These are phyloP conservation scores for Eucidaris tribuloides DNA, from an alignment of 35 echinoderm and acorn worm species.

Conservation along the genomic window DNA sequence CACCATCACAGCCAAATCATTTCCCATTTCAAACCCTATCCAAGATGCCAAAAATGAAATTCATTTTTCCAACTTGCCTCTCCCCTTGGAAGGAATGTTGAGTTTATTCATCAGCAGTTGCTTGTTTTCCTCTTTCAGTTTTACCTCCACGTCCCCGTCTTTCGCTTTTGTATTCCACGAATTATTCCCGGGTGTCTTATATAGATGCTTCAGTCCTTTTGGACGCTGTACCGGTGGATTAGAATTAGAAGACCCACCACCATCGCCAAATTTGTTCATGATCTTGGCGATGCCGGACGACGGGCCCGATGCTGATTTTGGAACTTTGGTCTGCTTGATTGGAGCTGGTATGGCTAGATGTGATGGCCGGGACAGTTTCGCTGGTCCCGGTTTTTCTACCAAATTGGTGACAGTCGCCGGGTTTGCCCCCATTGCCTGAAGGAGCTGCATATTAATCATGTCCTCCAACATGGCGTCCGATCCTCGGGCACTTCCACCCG, in stretches of 20 bases:
- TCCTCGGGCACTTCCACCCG: neutral
- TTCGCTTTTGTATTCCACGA: neutral
- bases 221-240: neutral
- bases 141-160: neutral
- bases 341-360: conserved; percentile 13
- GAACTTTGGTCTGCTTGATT: conserved; percentile 2
- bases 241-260: neutral
- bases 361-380: neutral
- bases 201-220: conserved; percentile 16
- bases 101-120: conserved; percentile 16
- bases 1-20: too few species aligned
- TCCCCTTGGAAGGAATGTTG: neutral
- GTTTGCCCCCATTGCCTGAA: conserved; percentile 7
- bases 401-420: neutral
- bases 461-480: conserved; percentile 8
- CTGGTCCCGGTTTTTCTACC: neutral
- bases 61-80: conserved; percentile 2
- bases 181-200: neutral
- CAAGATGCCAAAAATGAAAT: neutral
- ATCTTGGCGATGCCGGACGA: conserved; percentile 11
- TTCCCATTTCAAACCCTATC: neutral
- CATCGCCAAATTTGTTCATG: neutral
- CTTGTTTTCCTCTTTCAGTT: neutral
- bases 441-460: conserved; percentile 9
- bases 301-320: neutral